A percentile compares a stretch with the other conserved stretches of the same genome.
Conservation (phyloP, 2,113 vertebrate species). For the Haplochromis burtoni region DNA sequence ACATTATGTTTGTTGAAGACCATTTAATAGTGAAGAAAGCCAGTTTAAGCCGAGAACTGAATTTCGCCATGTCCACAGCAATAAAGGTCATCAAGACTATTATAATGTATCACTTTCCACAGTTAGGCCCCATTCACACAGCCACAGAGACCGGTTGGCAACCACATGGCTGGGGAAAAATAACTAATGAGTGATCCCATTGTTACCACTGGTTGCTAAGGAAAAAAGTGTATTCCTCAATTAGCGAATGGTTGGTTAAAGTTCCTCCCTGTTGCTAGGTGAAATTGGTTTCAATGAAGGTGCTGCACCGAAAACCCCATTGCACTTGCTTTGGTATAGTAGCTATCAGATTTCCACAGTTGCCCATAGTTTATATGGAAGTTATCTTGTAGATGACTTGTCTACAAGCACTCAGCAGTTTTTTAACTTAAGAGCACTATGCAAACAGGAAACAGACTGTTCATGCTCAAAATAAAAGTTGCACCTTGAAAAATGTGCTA, state of each 20-base stretch:
- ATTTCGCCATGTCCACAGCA: not conserved
- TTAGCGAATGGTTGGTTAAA: not conserved
- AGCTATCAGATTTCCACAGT: not conserved
- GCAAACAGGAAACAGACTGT: not conserved
- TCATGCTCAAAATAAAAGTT: not conserved
- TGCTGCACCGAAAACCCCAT: not conserved
- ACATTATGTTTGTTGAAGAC: not conserved
- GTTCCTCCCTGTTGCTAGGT: not conserved
- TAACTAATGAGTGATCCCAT: not conserved
- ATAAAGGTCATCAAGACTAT: not conserved
- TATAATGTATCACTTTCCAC: not conserved
- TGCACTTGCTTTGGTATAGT: not conserved
- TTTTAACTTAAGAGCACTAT: not conserved
- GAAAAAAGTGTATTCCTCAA: not conserved
- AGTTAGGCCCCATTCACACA: not conserved
- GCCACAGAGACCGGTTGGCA: not conserved
- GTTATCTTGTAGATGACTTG: not conserved
- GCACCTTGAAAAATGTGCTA: not conserved
- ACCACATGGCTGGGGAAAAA: not conserved
- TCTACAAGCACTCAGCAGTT: not conserved
- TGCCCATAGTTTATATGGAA: not conserved
- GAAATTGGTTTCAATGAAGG: not conserved
- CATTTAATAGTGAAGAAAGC: not conserved
- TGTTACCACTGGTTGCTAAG: not conserved
- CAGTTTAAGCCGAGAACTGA: not conserved